Base-by-base conservation (phyloP, 2,888 invertebrate genomes). In the Ceramica pisi region DNA sequence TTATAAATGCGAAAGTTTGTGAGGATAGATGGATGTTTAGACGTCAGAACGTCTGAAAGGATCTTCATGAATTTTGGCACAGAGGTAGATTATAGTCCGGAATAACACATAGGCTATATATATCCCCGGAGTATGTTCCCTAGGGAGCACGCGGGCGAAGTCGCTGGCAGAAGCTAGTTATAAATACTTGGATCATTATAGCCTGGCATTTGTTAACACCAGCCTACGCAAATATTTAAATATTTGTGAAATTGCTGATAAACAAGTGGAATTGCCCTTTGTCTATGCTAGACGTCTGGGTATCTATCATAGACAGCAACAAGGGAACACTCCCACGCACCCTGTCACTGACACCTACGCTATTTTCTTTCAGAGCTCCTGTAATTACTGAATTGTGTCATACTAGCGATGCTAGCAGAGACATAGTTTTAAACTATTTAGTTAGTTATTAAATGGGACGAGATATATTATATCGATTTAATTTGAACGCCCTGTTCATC, bases 191-290 rank as follows among this genome's bases (percentile, higher is more conserved):
- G 31, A 31, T 31, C 8, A 14, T 14, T 4, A 1, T 6, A 7
- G 14, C 61, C 46, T 71, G 12, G 44, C 1, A 26, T 60, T 60
- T 35, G 0, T 1, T 53, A 41, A 48, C 26, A 60, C 12, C 14
- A 31, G 26, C 23, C 70, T 23, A 46, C 69, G 44, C 19, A 35
- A 12, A 19, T 51, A 38, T 23, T 7, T 8, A 50, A n/a, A 50
- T 35, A 6, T 23, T 16, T 8, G 38, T 16, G 21, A 44, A 23
- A 69, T 23, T 55, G 31, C 14, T 70, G 7, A 14, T 14, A 23
- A 72, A 57, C 12, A 26, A 50, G 23, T 51, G 41, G 16, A 46
- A 50, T 35, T 38, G 4, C 26, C 19, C 23, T 72, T 63, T 41
- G 38, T 59, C 5, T 57, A 26, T 9, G 0, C 44, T n/a, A 44